Conservation (phyloP, 2,797 vertebrate species). For the Amblyraja radiata region DNA sequence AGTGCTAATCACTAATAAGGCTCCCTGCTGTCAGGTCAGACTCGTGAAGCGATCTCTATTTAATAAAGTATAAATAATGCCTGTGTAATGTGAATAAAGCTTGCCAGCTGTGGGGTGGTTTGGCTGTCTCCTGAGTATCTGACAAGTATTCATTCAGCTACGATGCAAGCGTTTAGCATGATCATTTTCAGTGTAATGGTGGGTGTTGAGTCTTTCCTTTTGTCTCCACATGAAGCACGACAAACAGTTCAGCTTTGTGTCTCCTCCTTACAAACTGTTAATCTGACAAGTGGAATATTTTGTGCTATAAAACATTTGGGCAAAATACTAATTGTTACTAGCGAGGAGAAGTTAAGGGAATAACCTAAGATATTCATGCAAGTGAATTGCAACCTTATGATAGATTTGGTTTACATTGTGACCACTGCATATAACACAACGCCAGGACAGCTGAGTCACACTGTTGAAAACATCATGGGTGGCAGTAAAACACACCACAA, state of each 20-base stretch:
- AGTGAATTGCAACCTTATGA: neutral
- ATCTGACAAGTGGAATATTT: neutral
- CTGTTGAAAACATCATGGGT: neutral
- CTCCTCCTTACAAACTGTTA: neutral
- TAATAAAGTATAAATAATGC: neutral
- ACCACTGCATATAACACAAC: neutral
- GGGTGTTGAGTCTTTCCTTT: neutral
- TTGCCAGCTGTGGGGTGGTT: neutral
- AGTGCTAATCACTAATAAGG: neutral
- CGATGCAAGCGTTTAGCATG: neutral
- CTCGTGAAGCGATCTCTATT: neutral
- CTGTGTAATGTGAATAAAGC: neutral
- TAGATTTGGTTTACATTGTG: neutral
- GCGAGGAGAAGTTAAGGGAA: neutral
- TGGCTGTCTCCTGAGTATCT: slow-evolving; percentile 3
- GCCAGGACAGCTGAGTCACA: neutral
- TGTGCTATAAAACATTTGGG: neutral
- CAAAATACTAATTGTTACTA: neutral
- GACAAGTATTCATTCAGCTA: neutral
- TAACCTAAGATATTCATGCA: neutral
- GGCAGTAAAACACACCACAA: neutral
- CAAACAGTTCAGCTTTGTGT: neutral
- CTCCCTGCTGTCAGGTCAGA: neutral
- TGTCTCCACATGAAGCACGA: neutral
- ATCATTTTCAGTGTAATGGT: neutral